Percentiles rank a stretch among this genome's conserved stretches.
These are phyloP conservation scores for Nesogale talazaci DNA, from an alignment of 2,113 vertebrate genomes.

Conservation along the genomic window DNA sequence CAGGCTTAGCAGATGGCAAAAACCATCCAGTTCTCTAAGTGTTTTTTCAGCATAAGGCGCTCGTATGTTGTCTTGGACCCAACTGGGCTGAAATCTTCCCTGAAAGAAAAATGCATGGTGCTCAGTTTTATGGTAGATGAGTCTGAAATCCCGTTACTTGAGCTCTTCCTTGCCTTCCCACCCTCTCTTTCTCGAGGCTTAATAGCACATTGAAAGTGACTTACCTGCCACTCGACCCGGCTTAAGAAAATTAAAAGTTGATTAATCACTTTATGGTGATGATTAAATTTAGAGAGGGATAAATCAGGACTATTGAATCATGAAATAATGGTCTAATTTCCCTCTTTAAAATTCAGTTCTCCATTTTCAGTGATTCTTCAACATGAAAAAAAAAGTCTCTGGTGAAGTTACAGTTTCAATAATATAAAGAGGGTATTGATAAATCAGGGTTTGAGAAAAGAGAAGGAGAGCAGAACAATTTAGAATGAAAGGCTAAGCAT, in stretches of 20 bases:
- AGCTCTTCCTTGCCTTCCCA: neutral
- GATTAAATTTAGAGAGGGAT: neutral
- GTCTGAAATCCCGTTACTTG: slow-evolving; percentile 25
- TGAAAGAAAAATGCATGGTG: slow-evolving; percentile 54
- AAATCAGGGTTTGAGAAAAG: neutral
- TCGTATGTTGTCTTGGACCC: slow-evolving; percentile 69
- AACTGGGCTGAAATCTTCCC: slow-evolving; percentile 55
- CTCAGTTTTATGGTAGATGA: slow-evolving; percentile 56
- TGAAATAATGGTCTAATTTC: neutral
- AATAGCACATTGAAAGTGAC: neutral
- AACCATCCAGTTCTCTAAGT: slow-evolving; percentile 62
- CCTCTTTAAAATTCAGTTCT: neutral
- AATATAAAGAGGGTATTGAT: neutral
- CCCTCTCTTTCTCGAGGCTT: slow-evolving; percentile 5
- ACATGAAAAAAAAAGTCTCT: neutral
- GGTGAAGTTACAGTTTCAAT: neutral
- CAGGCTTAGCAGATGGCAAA: slow-evolving; percentile 74
- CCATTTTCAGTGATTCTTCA: neutral
- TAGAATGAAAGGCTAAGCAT: neutral
- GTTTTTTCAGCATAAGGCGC: slow-evolving; percentile 68
- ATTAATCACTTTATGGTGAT: neutral
- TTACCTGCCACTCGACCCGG: slow-evolving; percentile 9
- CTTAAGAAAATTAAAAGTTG: slow-evolving; percentile 56
- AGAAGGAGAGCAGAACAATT: neutral
- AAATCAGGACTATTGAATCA: slow-evolving; percentile 1